A percentile compares a stretch with the other conserved stretches of the same genome.
phyloP scores from a whole-genome alignment of 2,888 invertebrate genomes.

The Melitaea athalia region DNA sequence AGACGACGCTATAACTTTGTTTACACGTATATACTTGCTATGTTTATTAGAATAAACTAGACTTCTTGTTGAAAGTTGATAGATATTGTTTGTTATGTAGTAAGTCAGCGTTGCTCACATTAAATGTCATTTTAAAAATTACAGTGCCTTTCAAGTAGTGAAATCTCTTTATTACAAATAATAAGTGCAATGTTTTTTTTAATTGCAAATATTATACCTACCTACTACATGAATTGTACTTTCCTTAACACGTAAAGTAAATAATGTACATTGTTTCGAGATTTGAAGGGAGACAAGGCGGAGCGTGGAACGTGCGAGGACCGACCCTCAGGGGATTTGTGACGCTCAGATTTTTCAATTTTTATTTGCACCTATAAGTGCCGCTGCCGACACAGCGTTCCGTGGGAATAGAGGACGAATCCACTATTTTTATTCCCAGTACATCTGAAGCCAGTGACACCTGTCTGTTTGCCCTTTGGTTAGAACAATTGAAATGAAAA shows the following conservation, averaged over 20 bases:
- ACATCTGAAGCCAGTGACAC: slow-evolving; percentile 41
- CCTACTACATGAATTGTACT: slow-evolving; percentile 19
- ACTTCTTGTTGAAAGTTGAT: slow-evolving; percentile 34
- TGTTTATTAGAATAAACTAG: slow-evolving; percentile 40
- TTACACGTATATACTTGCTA: slow-evolving; percentile 34
- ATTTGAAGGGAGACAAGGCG: slow-evolving; percentile 56
- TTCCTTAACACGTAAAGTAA: slow-evolving; percentile 40
- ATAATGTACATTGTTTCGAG: slow-evolving; percentile 54
- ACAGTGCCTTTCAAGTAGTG: neutral
- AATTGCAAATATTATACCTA: slow-evolving; percentile 23
- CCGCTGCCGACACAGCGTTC: slow-evolving; percentile 53
- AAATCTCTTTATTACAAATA: no score
- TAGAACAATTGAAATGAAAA: slow-evolving; percentile 35
- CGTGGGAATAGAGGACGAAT: slow-evolving; percentile 43
- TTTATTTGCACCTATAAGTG: slow-evolving; percentile 78
- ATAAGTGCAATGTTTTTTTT: neutral
- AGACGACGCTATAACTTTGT: slow-evolving; percentile 47
- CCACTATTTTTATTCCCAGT: slow-evolving; percentile 41
- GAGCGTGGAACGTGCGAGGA: slow-evolving; percentile 66
- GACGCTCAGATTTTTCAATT: slow-evolving; percentile 73
- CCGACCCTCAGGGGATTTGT: slow-evolving; percentile 68
- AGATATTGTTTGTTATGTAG: slow-evolving; percentile 31
- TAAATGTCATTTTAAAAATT: neutral
- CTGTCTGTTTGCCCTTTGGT: slow-evolving; percentile 40
- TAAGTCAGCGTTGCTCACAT: neutral